Conservation (phyloP, 2,113 vertebrate species). For the Saguinus imperator region DNA sequence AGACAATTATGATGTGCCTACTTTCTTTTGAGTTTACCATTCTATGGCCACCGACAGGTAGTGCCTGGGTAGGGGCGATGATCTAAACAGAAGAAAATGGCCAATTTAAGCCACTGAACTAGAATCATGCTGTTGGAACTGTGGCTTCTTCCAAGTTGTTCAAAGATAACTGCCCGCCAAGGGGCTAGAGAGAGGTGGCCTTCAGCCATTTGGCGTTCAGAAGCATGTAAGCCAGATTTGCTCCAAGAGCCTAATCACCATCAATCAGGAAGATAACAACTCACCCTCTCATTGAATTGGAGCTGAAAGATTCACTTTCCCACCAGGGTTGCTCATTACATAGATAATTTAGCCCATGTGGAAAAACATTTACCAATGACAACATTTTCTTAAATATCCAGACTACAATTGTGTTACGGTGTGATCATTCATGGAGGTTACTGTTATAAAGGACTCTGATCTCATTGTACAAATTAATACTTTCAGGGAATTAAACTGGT, state of each 20-base stretch:
- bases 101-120: constrained; percentile 43
- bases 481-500: constrained; percentile 20
- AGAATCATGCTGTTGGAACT: constrained; percentile 34
- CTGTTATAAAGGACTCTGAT: background rate
- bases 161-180: constrained; percentile 32
- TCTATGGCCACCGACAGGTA: background rate
- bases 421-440: background rate
- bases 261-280: constrained; percentile 59
- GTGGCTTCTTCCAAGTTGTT: constrained; percentile 52
- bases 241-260: constrained; percentile 50
- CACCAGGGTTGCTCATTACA: background rate
- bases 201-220: constrained; percentile 54
- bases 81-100: constrained; percentile 55
- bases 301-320: constrained; percentile 22
- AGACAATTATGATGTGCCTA: background rate
- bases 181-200: background rate
- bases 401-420: background rate
- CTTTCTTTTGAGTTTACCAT: constrained; percentile 4
- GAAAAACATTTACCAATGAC: constrained; percentile 13
- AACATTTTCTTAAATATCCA: background rate
- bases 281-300: constrained; percentile 17
- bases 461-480: background rate
- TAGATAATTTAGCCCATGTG: background rate
- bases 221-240: background rate
- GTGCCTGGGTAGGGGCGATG: background rate